Base-by-base conservation (phyloP, 2,113 vertebrate genomes). In the Aptenodytes forsteri region DNA sequence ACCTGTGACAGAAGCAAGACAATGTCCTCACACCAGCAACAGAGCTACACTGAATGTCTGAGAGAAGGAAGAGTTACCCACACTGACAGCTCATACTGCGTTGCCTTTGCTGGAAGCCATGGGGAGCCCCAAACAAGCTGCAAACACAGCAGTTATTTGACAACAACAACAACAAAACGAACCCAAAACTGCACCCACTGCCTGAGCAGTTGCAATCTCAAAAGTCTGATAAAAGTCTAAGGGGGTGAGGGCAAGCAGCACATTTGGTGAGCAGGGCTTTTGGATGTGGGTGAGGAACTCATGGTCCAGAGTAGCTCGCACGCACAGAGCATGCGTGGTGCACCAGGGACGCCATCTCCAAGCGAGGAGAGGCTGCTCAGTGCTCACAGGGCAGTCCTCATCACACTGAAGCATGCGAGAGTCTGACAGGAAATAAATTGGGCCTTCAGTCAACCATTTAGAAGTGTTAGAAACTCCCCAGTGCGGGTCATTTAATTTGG, bases 391-490 rank as follows among this genome's bases (percentile, higher is more conserved):
- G 86, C 94, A 76, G 64, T 81, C 72, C 34, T 62, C 94, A 85
- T 79, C 94, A 93, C 55, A 49, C 36, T 50, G 75, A 90, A 89
- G 82, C 84, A 42, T 76, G 72, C 56, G 69, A 94, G 89, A 85
- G 52, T 65, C 59, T 96, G 96, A 91, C 89, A 93, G 83, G 47
- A 95, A 97, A 94, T 64, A 96, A 97, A 97, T 40, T 91, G 81
- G 94, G 96, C 77, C 44, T 91, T 76, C 85, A 95, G 67, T 66
- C 95, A 96, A 97, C 71, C 62, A 82, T 97, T 96, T 54, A 79
- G 83, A 97, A 96, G 65, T 72, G 46, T 73, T 75, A 85, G 66
- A 72, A 88, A 69, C 34, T 90, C 70, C 71, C 55, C 9, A 2
- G 59, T 79, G 70, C 32, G 70, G 93, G 86, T 93, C 58, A 84